Base-by-base conservation (phyloP, 2,797 vertebrate species). In the Parauchenoglanis ngamensis region DNA sequence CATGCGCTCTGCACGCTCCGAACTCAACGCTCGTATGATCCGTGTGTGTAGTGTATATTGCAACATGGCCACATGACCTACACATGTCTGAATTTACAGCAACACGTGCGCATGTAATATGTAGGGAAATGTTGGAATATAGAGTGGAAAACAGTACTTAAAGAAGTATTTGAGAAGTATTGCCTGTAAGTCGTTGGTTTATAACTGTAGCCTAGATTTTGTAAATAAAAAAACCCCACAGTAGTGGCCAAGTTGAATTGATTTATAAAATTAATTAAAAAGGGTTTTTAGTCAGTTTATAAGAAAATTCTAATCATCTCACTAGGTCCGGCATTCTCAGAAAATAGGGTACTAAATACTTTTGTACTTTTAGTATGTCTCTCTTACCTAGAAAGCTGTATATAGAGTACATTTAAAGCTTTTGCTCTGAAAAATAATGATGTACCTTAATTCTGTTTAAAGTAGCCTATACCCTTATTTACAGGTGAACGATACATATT, bases 241-340 rank as follows among this genome's bases (percentile, higher is more conserved):
- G 4, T 35, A 35, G 21, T 57, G 54, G 25, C 10, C 23, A 79
- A 7, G 13, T 72, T 19, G 7, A 65, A 21, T 40, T 68, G n/a
- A n/a, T 25, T 79, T 70, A 17, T 65, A 31, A 68, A 86, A 59
- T 49, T 11, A 1, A 86, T 15, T 85, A 7, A 75, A 63, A 76
- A 1, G 12, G 46, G 3, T n/a, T 75, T 10, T 7, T 49, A 15
- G 12, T n/a, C 2, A 73, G 7, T 10, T 73, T 23, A 23, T 44
- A 44, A 44, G 40, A 44, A 44, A 1, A 72, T 7, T 44, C 1
- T 11, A 0, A 23, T 44, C 3, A 4, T 52, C 25, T 76, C 4
- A n/a, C 46, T 73, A 25, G 70, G 25, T 72, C 3, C 11, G 8
- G 40, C 21, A 72, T n/a, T 49, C 46, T 75, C 44, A 75, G 72